Evolutionary conservation across 2,113 vertebrate species (phyloP).

Genomic region (Acanthochromis polyacanthus): DNA sequence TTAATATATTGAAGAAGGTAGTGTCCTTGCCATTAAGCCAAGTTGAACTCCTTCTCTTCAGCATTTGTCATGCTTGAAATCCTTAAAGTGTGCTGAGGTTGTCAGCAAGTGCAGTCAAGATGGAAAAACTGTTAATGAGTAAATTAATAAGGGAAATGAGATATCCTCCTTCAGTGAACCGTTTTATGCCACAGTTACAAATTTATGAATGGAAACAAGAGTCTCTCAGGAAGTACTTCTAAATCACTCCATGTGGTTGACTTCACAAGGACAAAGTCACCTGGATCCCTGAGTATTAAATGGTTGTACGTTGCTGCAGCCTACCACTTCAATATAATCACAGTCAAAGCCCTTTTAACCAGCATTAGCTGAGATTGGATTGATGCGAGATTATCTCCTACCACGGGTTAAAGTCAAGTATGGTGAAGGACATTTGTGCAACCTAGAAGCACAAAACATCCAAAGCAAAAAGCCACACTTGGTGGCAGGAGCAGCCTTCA

Average conservation of each 20-base stretch:
- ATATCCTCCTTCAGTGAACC: constrained; percentile 46
- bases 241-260: constrained; percentile 42
- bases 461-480: constrained; percentile 47
- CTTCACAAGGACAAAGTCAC: constrained; percentile 64
- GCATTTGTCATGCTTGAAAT: constrained; percentile 61
- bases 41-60: constrained; percentile 42
- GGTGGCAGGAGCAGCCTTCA: constrained; percentile 43
- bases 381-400: constrained; percentile 67
- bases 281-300: constrained; percentile 58
- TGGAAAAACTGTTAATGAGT: constrained; percentile 66
- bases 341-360: constrained; percentile 55
- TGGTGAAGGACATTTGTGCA: constrained; percentile 55
- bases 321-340: constrained; percentile 63
- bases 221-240: constrained; percentile 36
- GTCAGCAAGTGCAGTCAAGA: constrained; percentile 51
- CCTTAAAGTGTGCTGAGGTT: constrained; percentile 55
- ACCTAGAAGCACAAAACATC: constrained; percentile 12
- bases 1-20: constrained; percentile 29
- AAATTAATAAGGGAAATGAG: constrained; percentile 60
- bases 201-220: constrained; percentile 64
- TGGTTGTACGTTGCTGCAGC: constrained; percentile 15
- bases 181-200: constrained; percentile 15
- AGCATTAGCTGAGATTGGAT: constrained; percentile 70
- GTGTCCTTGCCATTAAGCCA: constrained; percentile 23
- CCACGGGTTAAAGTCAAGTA: constrained; percentile 48